Percentiles rank a stretch among this genome's conserved stretches.
phyloP scores from a whole-genome alignment of 2,113 vertebrate genomes.

The Pleuronectes platessa region DNA sequence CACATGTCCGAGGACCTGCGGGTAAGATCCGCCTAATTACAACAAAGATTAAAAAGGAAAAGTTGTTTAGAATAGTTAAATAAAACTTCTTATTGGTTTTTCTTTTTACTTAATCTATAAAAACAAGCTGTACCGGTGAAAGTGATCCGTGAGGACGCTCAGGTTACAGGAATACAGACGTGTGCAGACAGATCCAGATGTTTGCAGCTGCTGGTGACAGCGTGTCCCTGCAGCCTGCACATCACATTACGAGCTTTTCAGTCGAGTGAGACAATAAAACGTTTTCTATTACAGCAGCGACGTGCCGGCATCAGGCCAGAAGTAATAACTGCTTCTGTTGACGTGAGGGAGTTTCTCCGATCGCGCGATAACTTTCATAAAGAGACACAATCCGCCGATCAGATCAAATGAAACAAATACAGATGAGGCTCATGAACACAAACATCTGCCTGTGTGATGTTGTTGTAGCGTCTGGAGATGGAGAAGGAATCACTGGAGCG shows the following conservation, averaged over 20 bases:
- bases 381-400: background rate
- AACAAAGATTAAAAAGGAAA: too few species aligned
- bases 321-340: background rate
- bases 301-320: conserved; percentile 1
- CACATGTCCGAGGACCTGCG: conserved; percentile 92
- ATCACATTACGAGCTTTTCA: background rate
- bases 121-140: too few species aligned
- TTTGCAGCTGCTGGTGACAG: background rate
- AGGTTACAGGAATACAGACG: background rate
- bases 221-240: background rate
- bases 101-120: too few species aligned
- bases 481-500: conserved; percentile 89
- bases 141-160: background rate
- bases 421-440: too few species aligned
- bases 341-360: too few species aligned
- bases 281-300: background rate
- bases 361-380: background rate
- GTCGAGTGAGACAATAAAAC: background rate
- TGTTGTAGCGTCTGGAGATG: conserved; percentile 83
- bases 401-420: too few species aligned
- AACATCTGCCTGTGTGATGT: background rate
- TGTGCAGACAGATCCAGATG: background rate
- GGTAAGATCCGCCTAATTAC: conserved; percentile 84
- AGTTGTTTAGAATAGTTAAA: too few species aligned
- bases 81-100: too few species aligned